A percentile compares a stretch with the other conserved stretches of the same genome.
phyloP scores from a whole-genome alignment of 2,113 vertebrate genomes.

The Channa argus region DNA sequence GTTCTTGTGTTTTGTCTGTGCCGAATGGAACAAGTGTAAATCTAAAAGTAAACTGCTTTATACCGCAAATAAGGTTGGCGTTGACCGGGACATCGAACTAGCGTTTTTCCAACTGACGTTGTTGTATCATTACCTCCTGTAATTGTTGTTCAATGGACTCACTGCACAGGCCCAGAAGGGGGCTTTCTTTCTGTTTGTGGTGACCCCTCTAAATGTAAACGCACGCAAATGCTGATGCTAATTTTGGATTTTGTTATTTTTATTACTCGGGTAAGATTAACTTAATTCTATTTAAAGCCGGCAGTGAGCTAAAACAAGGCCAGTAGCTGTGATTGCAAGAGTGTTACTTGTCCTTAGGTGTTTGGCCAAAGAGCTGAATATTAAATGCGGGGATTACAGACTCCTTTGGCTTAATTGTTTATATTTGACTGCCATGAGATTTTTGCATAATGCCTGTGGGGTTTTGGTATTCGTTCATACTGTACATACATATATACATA shows the following conservation, averaged over 20 bases:
- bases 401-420: not conserved
- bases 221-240: not conserved
- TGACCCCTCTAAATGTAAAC: not conserved
- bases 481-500: no score
- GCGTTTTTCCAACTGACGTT: slow-evolving; percentile 5
- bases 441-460: no score
- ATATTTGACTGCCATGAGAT: not conserved
- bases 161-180: not conserved
- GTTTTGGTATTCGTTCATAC: no score
- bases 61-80: no score
- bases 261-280: slow-evolving; percentile 27
- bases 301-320: slow-evolving; percentile 17
- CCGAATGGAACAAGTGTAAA: not conserved
- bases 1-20: not conserved
- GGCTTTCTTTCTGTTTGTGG: no score
- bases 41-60: not conserved
- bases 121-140: not conserved
- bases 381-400: not conserved
- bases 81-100: slow-evolving; percentile 3
- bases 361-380: not conserved
- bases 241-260: slow-evolving; percentile 15
- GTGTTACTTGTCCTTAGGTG: slow-evolving; percentile 3
- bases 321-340: slow-evolving; percentile 22
- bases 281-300: slow-evolving; percentile 36
- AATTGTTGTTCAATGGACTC: not conserved